These are phyloP conservation scores for Xanthorhoe designata DNA, from an alignment of 2,888 invertebrate genomes.

Conservation along the genomic window DNA sequence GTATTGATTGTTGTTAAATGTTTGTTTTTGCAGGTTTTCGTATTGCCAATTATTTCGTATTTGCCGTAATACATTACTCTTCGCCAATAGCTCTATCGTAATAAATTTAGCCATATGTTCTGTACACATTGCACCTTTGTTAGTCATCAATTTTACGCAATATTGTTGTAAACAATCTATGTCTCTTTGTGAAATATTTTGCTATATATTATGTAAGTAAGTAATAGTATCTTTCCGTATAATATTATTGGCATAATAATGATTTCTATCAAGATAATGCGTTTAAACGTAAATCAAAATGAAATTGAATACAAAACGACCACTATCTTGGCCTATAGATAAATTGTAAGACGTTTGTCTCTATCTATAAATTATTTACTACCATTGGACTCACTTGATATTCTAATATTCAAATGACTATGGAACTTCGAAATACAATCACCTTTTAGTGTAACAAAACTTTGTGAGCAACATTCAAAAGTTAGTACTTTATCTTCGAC, in stretches of 20 bases:
- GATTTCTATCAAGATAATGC: conserved; percentile 18
- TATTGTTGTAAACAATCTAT: background rate
- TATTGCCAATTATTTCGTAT: too few species aligned
- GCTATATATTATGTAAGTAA: background rate
- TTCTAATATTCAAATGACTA: conserved; percentile 81
- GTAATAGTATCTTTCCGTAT: conserved; percentile 5
- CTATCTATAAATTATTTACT: conserved; percentile 49
- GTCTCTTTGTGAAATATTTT: background rate
- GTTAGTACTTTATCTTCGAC: background rate
- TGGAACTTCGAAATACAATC: conserved; percentile 70
- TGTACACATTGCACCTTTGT: background rate
- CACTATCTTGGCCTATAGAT: conserved; percentile 31
- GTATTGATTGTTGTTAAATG: too few species aligned
- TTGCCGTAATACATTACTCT: background rate
- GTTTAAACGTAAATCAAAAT: conserved; percentile 20
- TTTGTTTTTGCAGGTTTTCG: too few species aligned
- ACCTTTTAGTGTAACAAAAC: conserved; percentile 62
- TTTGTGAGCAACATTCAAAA: conserved; percentile 51
- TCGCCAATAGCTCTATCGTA: background rate
- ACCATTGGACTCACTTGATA: conserved; percentile 64
- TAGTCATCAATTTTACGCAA: background rate
- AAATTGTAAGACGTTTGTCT: conserved; percentile 40
- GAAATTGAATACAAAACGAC: conserved; percentile 22
- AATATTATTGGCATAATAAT: conserved; percentile 14
- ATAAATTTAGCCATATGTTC: background rate